Evolutionary conservation across 2,797 vertebrate species (phyloP), one percentile per base, ranked within the genome.

Genomic region (Capromys pilorides): DNA sequence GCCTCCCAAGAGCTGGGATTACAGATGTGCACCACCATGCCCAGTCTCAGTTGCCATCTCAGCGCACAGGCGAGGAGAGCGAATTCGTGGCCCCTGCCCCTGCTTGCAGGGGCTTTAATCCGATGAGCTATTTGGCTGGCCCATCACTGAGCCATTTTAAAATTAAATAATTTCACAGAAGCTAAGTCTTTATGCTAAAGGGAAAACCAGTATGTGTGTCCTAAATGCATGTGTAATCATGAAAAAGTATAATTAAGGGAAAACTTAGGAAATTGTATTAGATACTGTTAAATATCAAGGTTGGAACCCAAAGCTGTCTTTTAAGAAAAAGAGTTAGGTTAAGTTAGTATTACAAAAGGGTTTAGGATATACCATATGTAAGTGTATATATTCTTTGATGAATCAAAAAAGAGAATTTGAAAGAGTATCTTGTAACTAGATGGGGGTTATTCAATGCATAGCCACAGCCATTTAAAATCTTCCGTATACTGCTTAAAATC

Each of bases 81-180:
- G 45, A 45, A 45, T 45, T 45, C 45, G 4, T 45, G 45, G 45
- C 45, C 45, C 45, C 45, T 45, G 45, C 45, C 45, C 45, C 45
- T 45, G 45, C 45, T 8, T 45, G 45, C 45, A 45, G 45, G 45
- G 4, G 45, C 45, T 45, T 45, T 45, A 45, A 4, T 45, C 45
- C 45, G 45, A n/a, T n/a, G n/a, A n/a, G n/a, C 8, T 45, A 45
- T 45, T 45, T 45, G 45, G 45, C 45, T 8, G 45, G 45, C 45
- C 8, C 45, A 45, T 45, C 45, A 45, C 0, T 26, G 39, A 73
- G n/a, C 22, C 51, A 73, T 64, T 91, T 92, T 79, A 22, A 85
- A 81, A 61, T 91, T 81, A 88, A 91, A 18, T 87, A 31, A 86
- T 59, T 64, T 84, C 24, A 26, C n/a, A 0, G 45, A 93, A 93